Percentiles rank a stretch among this genome's conserved stretches.
Conservation (phyloP, 1,140 invertebrate species). For the Rhyacophila brunnea region DNA sequence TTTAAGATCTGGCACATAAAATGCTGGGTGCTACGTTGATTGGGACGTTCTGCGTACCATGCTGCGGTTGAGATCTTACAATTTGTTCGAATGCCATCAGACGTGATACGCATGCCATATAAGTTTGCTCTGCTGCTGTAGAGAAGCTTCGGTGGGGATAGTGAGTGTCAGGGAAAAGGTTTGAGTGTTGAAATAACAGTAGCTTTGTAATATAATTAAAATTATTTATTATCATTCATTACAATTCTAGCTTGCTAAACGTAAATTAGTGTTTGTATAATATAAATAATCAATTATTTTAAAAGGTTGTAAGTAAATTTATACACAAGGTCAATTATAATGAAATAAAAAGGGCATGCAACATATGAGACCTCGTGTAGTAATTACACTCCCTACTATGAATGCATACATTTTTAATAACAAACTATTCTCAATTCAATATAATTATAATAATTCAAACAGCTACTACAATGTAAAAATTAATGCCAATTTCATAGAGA, state of each 20-base stretch:
- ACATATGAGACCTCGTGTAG: conserved; percentile 31
- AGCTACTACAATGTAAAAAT: conserved; percentile 28
- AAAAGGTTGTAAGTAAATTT: conserved; percentile 50
- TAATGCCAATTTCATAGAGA: conserved; percentile 22
- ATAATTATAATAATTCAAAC: conserved; percentile 26
- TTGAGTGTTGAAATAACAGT: conserved; percentile 43
- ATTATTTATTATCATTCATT: conserved; percentile 61
- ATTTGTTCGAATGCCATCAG: too few relatives aligned
- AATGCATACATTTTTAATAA: conserved; percentile 31
- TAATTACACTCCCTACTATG: conserved; percentile 26
- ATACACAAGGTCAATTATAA: conserved; percentile 39
- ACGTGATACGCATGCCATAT: too few relatives aligned
- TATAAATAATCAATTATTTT: conserved; percentile 58
- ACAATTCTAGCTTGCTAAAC: conserved; percentile 60
- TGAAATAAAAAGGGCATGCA: conserved; percentile 33
- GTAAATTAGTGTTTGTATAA: conserved; percentile 56
- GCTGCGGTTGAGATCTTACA: too few relatives aligned
- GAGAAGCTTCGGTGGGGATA: too few relatives aligned
- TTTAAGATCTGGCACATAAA: too few relatives aligned
- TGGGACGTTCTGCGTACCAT: too few relatives aligned
- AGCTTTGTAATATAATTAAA: conserved; percentile 56
- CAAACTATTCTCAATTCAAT: conserved; percentile 33
- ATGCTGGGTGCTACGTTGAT: too few relatives aligned
- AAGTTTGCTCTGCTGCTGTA: too few relatives aligned
- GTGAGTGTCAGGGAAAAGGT: not conserved